Percentiles rank a stretch among this genome's conserved stretches.
These are phyloP conservation scores for Dromiciops gliroides DNA, from an alignment of 2,113 vertebrate genomes.

Conservation along the genomic window DNA sequence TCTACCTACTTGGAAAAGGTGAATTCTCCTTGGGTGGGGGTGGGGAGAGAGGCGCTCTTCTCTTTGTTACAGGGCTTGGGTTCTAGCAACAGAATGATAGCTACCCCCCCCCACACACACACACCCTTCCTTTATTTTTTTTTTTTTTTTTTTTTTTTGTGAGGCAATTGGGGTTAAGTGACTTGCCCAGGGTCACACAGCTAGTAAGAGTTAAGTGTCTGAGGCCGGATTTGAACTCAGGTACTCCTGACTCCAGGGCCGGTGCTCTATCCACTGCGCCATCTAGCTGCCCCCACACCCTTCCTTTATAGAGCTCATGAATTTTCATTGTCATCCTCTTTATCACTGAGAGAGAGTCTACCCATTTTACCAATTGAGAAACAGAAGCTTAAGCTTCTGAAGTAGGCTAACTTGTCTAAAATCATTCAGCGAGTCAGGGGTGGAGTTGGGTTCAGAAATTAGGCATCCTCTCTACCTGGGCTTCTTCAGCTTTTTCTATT, in stretches of 20 bases:
- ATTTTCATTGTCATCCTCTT: neutral
- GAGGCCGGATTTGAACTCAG: too few relatives aligned
- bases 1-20: neutral
- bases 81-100: neutral
- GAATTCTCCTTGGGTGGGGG: neutral
- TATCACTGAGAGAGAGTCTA: neutral
- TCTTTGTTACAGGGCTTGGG: neutral
- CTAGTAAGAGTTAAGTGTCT: too few relatives aligned
- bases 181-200: too few relatives aligned
- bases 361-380: conserved; percentile 3
- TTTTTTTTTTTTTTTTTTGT: too few relatives aligned
- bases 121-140: too few relatives aligned
- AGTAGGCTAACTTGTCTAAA: neutral
- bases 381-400: conserved; percentile 4
- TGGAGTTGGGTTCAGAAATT: neutral
- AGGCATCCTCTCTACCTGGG: neutral
- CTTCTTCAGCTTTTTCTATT: too few relatives aligned
- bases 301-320: neutral
- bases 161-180: too few relatives aligned
- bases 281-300: too few relatives aligned
- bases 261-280: too few relatives aligned
- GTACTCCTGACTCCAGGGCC: too few relatives aligned
- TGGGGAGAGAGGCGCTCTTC: neutral
- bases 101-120: too few relatives aligned
- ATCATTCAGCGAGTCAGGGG: neutral